Evolutionary conservation across 2,888 invertebrate species (phyloP).

Genomic region (Catocala nupta): DNA sequence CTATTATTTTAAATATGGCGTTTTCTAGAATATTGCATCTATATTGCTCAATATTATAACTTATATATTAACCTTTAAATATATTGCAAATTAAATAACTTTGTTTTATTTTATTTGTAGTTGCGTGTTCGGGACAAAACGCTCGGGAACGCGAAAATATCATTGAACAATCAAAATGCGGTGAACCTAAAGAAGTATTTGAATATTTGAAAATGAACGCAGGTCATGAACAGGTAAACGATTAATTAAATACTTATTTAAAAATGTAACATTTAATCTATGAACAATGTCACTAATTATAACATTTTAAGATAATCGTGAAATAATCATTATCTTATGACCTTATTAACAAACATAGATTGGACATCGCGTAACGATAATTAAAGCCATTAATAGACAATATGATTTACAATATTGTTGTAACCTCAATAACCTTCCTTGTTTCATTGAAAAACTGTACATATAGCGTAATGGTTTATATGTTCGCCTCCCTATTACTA

Average conservation of each 20-base stretch:
- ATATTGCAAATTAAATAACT: neutral
- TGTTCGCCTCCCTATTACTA: too few species aligned
- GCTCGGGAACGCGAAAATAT: conserved; percentile 67
- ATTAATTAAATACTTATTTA: neutral
- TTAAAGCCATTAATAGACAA: too few species aligned
- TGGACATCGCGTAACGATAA: conserved; percentile 17
- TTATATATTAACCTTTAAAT: too few species aligned
- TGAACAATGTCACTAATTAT: neutral
- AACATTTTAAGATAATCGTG: neutral
- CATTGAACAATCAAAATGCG: conserved; percentile 76
- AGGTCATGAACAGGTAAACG: conserved; percentile 73
- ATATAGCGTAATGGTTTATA: too few species aligned
- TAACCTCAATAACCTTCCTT: too few species aligned
- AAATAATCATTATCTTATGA: conserved; percentile 33
- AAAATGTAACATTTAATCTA: too few species aligned
- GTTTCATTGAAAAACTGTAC: too few species aligned
- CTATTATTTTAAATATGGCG: too few species aligned
- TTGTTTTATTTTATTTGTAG: conserved; percentile 58
- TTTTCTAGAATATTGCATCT: too few species aligned
- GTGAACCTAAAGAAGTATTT: conserved; percentile 78
- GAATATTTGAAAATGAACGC: conserved; percentile 67
- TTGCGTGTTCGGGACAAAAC: conserved; percentile 68
- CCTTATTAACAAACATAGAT: conserved; percentile 37
- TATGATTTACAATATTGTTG: too few species aligned
- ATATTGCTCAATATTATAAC: too few species aligned